Evolutionary conservation across 2,888 invertebrate species (phyloP), one percentile per base, ranked within the genome.

Genomic region (Neoaliturus tenellus): DNA sequence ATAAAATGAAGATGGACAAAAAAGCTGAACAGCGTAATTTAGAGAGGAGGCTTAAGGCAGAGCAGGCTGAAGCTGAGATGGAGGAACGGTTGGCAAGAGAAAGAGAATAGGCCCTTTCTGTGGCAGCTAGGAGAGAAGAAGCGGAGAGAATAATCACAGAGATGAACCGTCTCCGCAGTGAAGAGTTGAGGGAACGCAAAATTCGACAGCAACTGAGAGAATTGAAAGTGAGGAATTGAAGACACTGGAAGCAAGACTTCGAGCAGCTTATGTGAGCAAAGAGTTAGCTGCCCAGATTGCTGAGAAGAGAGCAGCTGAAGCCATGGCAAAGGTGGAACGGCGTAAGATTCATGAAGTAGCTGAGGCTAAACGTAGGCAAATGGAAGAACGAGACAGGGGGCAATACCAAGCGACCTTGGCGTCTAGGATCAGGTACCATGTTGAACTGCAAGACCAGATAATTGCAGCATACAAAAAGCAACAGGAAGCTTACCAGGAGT

Each of bases 251-350:
- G 91, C 91, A 62, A 93, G 94, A 89, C 90, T 96, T 35, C 92
- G 93, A 86, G 93, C 93, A n/a, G 96, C 95, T 0, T 96, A 96
- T 89, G 92, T 94, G 33, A 93, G 93, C 87, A 94, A 96, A 89
- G 94, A 94, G 87, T 89, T 95, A 89, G 89, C 91, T 89, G 91
- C 93, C 88, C 93, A 96, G 92, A 90, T 94, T 25, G 92, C 93
- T 6, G 94, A 95, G 89, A 93, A 92, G 88, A 92, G 80, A 35
- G 69, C 78, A 31, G 55, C 48, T 51, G 78, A 51, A 35, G 10
- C 31, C 4, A 62, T 62, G 14, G 62, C 28, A 31, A 62, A 62
- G 31, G 25, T 39, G 31, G 73, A 48, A 78, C 20, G 48, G 33
- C 33, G 51, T 2, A 48, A 51, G 23, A 20, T 78, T 41, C 33